Conservation (phyloP, 2,888 invertebrate species). For the Subacronicta megacephala region DNA sequence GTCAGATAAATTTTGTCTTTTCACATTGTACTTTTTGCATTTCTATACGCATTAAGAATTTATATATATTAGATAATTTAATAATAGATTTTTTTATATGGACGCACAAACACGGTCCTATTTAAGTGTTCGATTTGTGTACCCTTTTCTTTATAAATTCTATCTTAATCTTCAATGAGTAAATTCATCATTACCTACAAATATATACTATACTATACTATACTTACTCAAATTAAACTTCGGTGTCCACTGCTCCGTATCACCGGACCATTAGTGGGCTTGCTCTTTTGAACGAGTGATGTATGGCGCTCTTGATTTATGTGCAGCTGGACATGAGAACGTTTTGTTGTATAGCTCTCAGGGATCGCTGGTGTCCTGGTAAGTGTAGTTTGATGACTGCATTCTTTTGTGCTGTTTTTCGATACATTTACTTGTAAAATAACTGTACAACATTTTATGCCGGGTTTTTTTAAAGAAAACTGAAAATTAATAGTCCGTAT, state of each 20-base stretch:
- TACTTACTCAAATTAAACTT: slow-evolving; percentile 42
- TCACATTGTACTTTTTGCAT: no score
- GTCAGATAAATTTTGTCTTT: no score
- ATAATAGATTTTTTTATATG: no score
- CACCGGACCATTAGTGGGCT: slow-evolving; percentile 64
- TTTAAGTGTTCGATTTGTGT: no score
- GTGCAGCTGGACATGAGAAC: slow-evolving; percentile 45
- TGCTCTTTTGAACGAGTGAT: slow-evolving; percentile 64
- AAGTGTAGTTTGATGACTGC: slow-evolving; percentile 37
- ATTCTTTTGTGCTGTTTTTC: slow-evolving; percentile 37
- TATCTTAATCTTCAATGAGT: no score
- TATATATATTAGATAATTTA: no score
- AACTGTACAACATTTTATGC: neutral
- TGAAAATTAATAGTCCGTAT: no score
- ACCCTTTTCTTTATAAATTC: no score
- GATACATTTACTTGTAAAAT: slow-evolving; percentile 30
- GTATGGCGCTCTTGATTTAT: slow-evolving; percentile 70
- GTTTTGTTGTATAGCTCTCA: slow-evolving; percentile 49
- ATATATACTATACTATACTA: slow-evolving; percentile 4
- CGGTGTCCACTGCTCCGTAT: slow-evolving; percentile 62
- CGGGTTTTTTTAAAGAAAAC: neutral
- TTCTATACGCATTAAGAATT: no score
- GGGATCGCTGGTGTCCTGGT: slow-evolving; percentile 39
- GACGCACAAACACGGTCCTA: no score
- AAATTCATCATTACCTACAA: neutral